Conservation (phyloP, 2,113 vertebrate species). For the Myotis davidii region DNA sequence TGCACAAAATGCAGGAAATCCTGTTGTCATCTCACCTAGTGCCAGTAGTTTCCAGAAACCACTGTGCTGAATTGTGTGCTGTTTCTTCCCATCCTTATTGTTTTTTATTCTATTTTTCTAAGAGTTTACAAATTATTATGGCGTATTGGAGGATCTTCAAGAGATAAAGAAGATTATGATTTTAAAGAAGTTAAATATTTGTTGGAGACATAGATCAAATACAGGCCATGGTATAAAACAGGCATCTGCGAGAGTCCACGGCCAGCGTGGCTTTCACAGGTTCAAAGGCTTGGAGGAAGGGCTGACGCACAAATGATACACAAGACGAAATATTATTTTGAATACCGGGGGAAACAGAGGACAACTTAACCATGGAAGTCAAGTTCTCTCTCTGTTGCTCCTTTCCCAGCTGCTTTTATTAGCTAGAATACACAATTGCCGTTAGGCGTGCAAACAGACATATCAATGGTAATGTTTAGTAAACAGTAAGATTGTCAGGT, state of each 20-base stretch:
- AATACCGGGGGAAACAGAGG: too few species aligned
- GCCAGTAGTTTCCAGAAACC: neutral
- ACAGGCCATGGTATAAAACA: neutral
- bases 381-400: too few species aligned
- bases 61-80: neutral
- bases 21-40: neutral
- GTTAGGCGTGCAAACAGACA: too few species aligned
- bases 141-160: neutral
- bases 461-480: too few species aligned
- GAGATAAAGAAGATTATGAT: neutral
- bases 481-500: too few species aligned
- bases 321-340: too few species aligned
- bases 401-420: too few species aligned
- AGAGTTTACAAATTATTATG: neutral
- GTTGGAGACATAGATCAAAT: neutral
- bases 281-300: too few species aligned
- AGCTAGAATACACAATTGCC: too few species aligned
- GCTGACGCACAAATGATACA: too few species aligned
- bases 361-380: too few species aligned
- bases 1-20: neutral
- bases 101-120: neutral
- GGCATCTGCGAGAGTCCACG: neutral
- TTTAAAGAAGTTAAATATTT: constrained; percentile 37
- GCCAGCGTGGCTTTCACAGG: too few species aligned
- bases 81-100: neutral